Base-by-base conservation (phyloP, 2,797 vertebrate species). In the Potorous gilbertii region DNA sequence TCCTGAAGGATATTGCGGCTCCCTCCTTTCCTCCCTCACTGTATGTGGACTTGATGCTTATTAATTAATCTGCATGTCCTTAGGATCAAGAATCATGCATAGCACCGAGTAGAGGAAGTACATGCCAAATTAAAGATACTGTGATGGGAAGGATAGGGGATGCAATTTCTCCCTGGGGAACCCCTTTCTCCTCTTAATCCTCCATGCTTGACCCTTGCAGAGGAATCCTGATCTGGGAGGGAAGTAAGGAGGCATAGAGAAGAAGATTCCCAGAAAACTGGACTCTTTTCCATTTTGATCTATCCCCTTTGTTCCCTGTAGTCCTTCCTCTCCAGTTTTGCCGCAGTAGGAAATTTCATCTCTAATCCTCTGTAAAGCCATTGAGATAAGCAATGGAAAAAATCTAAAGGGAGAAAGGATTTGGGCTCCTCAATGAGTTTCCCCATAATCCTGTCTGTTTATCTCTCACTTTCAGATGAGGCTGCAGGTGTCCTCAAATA, bases 351-450 rank as follows among this genome's bases (percentile, higher is more conserved):
- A 90, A 81, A 3, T 52, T 92, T 94, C 81, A 91, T 97, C 94
- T 90, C 55, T 74, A 96, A 96, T 96, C 93, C 94, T 8, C 90
- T 94, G 95, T 54, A 97, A 94, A 97, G 95, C 91, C 87, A 56
- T 90, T 93, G 56, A 95, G 97, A 95, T 96, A 96, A 97, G 96
- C 95, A 93, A 55, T 90, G 56, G 94, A 91, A 50, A 57, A 46
- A 52, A 54, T 95, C 94, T 93, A 94, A 95, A 91, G 57, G 91
- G 52, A 97, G 93, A 81, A 90, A 54, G 46, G 28, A 95, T 91
- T 96, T 31, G 91, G 59, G 4, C 29, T 93, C 93, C 66, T 87
- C 74, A 81, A 8, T 81, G 66, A 81, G n/a, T 57, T 40, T 40
- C 10, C 11, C 29, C 52, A 92, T 87, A 96, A 92, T 81, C 90